Evolutionary conservation across 2,888 invertebrate species (phyloP), one percentile per base, ranked within the genome.

Genomic region (Drosophila nr. perissopoda): DNA sequence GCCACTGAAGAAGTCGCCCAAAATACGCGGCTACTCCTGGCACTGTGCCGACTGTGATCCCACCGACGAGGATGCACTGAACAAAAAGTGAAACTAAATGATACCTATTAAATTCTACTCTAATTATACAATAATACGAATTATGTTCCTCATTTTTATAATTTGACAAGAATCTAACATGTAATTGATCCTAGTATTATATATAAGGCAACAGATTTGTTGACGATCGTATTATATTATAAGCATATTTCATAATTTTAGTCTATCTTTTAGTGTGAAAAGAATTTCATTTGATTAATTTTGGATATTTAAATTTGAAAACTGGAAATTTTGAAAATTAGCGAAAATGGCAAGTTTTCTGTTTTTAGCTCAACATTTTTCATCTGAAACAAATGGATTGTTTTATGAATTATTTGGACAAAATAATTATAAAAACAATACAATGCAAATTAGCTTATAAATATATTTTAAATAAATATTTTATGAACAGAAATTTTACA

Each of bases 1-100:
- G 58, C 99, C 99, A 18, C 94, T 98, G 18, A 98, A 97, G 93
- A 98, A 98, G 93, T 97, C 98, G 70, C 98, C 98, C 1, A 98
- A 98, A 94, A 96, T 96, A 89, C 95, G 98, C 63, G 98, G 98
- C 38, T 98, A 98, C 92, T 97, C 97, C 18, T 98, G 98, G 98
- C 98, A 97, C 93, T 98, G 98, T 93, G 98, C 97, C 59, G 97
- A 98, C 93, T 98, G 98, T 94, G 98, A 98, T 94, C 97, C 97
- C 70, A 97, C 97, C 88, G 97, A 92, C 21, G 92, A 92, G 31
- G 92, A 92, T 56, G 84, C 88, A 62, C 81, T 85, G 71, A 88
- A 64, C 48, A 61, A 71, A 52, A 76, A 78, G 18, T 70, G 33
- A 54, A 54, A 25, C 16, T 16, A 1, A 75, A 56, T 38, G 38